phyloP scores from a whole-genome alignment of 64 coral and sea anemone genomes.

The Stylophora pistillata region DNA sequence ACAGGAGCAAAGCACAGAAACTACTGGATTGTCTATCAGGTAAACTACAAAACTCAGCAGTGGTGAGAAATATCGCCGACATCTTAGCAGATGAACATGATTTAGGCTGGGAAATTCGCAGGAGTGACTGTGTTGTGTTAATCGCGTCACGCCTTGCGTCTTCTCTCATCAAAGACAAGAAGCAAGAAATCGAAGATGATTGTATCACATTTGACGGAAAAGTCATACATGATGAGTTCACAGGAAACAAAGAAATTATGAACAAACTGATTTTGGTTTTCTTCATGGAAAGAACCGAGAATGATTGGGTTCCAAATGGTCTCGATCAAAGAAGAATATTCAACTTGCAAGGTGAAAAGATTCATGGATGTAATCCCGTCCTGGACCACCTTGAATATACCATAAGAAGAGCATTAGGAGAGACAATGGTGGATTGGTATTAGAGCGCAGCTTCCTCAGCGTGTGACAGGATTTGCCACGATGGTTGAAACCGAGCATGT shows the following conservation, averaged over 20 bases:
- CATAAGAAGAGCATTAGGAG: conserved; percentile 10
- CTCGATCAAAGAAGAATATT: conserved; percentile 16
- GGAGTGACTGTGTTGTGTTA: conserved; percentile 9
- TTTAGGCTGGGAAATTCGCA: neutral
- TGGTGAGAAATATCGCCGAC: conserved; percentile 16
- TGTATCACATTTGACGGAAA: conserved; percentile 30
- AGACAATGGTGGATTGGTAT: too few relatives aligned
- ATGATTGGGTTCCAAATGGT: conserved; percentile 2
- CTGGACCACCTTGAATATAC: conserved; percentile 26
- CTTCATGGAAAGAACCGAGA: neutral
- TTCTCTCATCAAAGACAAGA: conserved; percentile 18
- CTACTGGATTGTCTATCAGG: conserved; percentile 34
- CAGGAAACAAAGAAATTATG: neutral
- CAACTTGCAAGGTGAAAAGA: neutral
- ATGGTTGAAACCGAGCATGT: too few relatives aligned
- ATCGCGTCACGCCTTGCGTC: conserved; percentile 30
- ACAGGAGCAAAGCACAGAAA: conserved; percentile 27
- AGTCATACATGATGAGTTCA: conserved; percentile 20
- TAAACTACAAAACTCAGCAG: neutral
- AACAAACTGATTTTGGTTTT: conserved; percentile 32
- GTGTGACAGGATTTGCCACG: too few relatives aligned
- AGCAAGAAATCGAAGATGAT: conserved; percentile 31
- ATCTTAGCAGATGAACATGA: conserved; percentile 4
- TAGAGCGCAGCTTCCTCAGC: too few relatives aligned
- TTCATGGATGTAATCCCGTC: neutral